A percentile compares a stretch with the other conserved stretches of the same genome.
Evolutionary conservation across 2,113 vertebrate species (phyloP).

Genomic region (Oxyruncus cristatus): DNA sequence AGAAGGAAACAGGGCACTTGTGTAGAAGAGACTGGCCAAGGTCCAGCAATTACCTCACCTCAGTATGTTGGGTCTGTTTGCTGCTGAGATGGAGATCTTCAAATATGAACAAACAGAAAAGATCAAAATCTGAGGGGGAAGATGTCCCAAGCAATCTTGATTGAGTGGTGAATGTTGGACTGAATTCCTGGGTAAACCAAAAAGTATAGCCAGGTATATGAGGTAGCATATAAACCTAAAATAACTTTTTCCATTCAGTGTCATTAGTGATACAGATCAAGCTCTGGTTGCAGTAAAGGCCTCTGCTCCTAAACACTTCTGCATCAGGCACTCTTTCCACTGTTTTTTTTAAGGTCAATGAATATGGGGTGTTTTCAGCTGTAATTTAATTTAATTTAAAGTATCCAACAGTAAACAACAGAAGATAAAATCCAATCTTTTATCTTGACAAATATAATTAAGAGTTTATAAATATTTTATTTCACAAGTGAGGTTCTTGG

Average conservation of each 20-base stretch:
- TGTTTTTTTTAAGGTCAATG: neutral
- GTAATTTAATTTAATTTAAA: neutral
- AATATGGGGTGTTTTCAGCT: fast-evolving
- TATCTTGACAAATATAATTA: neutral
- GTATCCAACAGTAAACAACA: neutral
- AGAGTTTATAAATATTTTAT: neutral
- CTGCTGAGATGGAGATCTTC: neutral
- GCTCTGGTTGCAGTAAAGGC: neutral
- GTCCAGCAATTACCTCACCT: neutral
- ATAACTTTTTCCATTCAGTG: fast-evolving
- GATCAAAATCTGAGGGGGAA: neutral
- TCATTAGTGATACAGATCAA: neutral
- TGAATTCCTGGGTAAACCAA: neutral
- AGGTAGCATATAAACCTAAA: neutral
- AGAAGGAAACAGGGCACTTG: neutral
- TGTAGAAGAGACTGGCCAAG: neutral
- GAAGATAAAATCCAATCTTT: neutral
- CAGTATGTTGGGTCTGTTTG: neutral
- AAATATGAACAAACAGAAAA: neutral
- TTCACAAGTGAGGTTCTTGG: neutral
- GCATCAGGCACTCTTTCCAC: neutral
- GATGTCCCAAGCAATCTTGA: neutral
- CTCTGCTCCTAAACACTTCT: neutral
- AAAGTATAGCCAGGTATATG: neutral
- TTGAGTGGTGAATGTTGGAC: fast-evolving